Percentiles rank a stretch among this genome's conserved stretches.
phyloP scores from a whole-genome alignment of 2,797 vertebrate species.

The Enteromius unitaeniatus region DNA sequence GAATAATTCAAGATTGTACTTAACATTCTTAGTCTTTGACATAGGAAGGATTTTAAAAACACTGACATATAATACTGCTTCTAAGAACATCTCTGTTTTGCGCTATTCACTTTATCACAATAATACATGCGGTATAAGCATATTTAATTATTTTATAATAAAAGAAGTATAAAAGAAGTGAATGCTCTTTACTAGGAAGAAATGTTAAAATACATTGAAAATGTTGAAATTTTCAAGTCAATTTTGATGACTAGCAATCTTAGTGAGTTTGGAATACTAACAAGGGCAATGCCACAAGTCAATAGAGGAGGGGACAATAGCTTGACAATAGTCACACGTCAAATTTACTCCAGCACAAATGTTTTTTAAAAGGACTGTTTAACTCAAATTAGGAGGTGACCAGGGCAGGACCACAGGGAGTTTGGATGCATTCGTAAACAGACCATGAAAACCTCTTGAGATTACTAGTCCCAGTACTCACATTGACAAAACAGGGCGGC shows the following conservation, averaged over 20 bases:
- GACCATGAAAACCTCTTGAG: constrained; percentile 52
- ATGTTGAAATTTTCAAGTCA: constrained; percentile 9
- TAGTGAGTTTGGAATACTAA: constrained; percentile 18
- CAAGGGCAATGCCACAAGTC: constrained; percentile 38
- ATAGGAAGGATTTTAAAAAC: constrained; percentile 28
- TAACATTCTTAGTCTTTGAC: constrained; percentile 50
- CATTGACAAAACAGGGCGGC: constrained; percentile 70
- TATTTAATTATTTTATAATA: not conserved
- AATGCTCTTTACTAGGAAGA: not conserved
- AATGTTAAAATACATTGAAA: not conserved
- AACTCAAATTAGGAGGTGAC: constrained; percentile 81
- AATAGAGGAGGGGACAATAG: not conserved
- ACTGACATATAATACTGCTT: not conserved
- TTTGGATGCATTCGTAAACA: constrained; percentile 71
- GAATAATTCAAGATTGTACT: constrained; percentile 38
- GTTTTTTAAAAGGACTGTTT: constrained; percentile 73
- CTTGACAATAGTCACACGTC: constrained; percentile 37
- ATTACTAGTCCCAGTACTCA: constrained; percentile 68
- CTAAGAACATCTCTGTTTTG: not conserved
- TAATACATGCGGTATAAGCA: not conserved
- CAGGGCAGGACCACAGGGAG: constrained; percentile 75
- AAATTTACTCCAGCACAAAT: constrained; percentile 59
- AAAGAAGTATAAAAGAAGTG: constrained; percentile 22
- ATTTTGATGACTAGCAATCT: not conserved
- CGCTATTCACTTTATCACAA: not conserved